Evolutionary conservation across 2,113 vertebrate genomes (phyloP), one percentile per base, ranked within the genome.

Genomic region (Ictalurus punctatus): DNA sequence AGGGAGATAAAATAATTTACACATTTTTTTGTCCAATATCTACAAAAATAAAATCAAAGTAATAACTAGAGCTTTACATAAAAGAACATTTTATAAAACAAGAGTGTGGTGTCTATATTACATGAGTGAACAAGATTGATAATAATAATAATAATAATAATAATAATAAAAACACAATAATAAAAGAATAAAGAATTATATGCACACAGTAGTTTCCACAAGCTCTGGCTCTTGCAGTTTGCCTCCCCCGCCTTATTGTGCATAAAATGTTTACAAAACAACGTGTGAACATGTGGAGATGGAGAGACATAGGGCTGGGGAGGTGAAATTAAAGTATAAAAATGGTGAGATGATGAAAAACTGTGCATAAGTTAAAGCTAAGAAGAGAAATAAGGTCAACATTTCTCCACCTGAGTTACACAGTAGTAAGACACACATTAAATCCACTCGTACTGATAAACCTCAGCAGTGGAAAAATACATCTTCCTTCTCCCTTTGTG

Each of bases 1-100:
- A 94, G 92, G 92, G 92, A 92, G 92, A 93, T 90, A 95, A 95
- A 95, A 95, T 95, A 96, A 96, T 95, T 95, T 96, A 96, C 95
- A 94, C 92, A 93, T 94, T 92, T 34, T 16, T 90, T 93, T 94
- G 94, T 89, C 89, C 93, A 88, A 88, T 95, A 95, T 95, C 95
- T 96, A 95, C 95, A 96, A 96, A 96, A 95, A 95, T 94, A 95
- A 96, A 95, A 95, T 94, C 90, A 93, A 95, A 94, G 92, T 94
- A 89, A 94, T 83, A 90, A 94, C 94, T 95, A 95, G 93, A 92
- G 92, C 94, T 95, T 96, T 95, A 95, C 95, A 96, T 93, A 65
- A 89, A 82, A 92, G 93, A 91, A 91, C n/a, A 93, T 90, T 88
- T 88, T 90, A 94, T 94, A 95, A 95, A 95, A 94, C 91, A 94